Evolutionary conservation across 2,888 invertebrate species (phyloP).

Genomic region (Isotomurus palustris): DNA sequence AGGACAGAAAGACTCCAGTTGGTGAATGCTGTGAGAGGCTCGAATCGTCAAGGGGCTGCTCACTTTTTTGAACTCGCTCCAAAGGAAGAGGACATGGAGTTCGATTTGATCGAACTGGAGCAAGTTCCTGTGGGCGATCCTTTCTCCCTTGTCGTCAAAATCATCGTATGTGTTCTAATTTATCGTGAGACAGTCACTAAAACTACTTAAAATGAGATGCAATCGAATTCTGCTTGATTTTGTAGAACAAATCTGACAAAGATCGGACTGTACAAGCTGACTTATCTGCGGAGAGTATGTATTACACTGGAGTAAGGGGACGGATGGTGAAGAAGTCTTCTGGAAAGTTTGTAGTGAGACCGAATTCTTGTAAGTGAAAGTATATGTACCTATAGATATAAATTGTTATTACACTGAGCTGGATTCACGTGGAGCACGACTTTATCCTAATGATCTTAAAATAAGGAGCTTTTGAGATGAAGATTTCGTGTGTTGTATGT

Average conservation of each 20-base stretch:
- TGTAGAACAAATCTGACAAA: constrained; percentile 49
- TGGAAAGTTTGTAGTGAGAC: constrained; percentile 61
- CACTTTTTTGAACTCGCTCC: constrained; percentile 60
- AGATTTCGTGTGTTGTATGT: too few relatives aligned
- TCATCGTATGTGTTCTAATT: constrained; percentile 53
- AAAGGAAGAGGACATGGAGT: constrained; percentile 60
- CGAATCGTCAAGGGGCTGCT: constrained; percentile 58
- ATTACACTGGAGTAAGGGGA: constrained; percentile 71
- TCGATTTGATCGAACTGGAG: constrained; percentile 63
- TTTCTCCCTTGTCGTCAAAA: constrained; percentile 63
- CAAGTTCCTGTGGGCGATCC: constrained; percentile 65
- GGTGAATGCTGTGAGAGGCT: constrained; percentile 67
- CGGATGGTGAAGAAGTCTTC: constrained; percentile 65
- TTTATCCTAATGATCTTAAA: too few relatives aligned
- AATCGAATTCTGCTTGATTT: constrained; percentile 17
- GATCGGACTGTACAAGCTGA: constrained; percentile 62
- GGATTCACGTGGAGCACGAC: too few relatives aligned
- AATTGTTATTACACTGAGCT: too few relatives aligned
- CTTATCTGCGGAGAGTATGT: constrained; percentile 65
- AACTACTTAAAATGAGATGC: neutral
- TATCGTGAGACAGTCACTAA: neutral
- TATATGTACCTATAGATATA: neutral
- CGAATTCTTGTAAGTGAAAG: constrained; percentile 57
- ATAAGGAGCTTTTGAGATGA: too few relatives aligned
- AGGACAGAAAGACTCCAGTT: constrained; percentile 68